Percentiles rank a stretch among this genome's conserved stretches.
Evolutionary conservation across 2,113 vertebrate genomes (phyloP).

Genomic region (Anoura caudifer): DNA sequence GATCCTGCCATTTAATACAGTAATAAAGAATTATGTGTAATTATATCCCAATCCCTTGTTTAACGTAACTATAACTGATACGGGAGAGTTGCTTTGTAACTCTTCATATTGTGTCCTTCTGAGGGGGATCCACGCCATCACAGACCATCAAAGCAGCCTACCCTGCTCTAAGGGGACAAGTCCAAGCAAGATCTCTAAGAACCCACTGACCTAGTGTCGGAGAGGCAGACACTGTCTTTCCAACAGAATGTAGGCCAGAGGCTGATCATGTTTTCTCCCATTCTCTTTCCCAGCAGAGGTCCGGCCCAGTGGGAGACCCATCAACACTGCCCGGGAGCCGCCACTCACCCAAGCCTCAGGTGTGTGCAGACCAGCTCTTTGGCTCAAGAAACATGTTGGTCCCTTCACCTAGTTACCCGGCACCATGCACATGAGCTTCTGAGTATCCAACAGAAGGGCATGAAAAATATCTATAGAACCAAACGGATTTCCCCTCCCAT

Average conservation of each 20-base stretch:
- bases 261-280: background rate
- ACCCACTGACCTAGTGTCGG: background rate
- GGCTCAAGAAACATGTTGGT: background rate
- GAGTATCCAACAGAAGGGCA: background rate
- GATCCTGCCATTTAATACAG: background rate
- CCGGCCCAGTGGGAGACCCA: conserved; percentile 91
- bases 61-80: background rate
- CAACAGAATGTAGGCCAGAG: background rate
- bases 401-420: background rate
- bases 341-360: conserved; percentile 89
- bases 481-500: background rate
- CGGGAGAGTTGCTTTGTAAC: background rate
- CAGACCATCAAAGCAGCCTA: background rate
- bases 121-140: background rate
- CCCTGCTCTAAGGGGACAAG: background rate
- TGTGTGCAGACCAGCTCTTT: conserved; percentile 58
- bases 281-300: conserved; percentile 87
- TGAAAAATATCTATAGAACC: background rate
- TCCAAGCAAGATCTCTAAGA: conserved; percentile 9
- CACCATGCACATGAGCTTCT: background rate
- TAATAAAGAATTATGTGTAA: background rate
- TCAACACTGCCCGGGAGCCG: conserved; percentile 90
- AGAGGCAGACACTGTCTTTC: background rate
- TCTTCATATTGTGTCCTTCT: background rate
- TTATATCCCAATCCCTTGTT: background rate